Evolutionary conservation across 2,888 invertebrate genomes (phyloP), one percentile per base, ranked within the genome.

Genomic region (Phyllotreta cruciferae): DNA sequence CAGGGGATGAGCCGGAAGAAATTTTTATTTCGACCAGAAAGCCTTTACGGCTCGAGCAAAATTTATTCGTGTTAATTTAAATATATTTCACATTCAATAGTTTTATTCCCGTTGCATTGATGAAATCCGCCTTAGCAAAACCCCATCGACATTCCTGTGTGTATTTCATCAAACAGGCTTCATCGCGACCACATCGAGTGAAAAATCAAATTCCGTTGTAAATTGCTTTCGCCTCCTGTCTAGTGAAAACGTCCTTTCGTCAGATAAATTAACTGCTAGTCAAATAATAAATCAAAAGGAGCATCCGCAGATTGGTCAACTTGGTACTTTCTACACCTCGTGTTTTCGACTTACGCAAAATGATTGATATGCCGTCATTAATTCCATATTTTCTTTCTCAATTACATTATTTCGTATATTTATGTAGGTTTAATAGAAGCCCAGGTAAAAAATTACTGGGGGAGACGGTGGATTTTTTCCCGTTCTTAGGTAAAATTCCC

Each of bases 161-260:
- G 53, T 39, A 39, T 53, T 53, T 38, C 53, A 53, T 53, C 53
- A 39, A 38, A 13, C 14, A 53, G 36, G 13, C 53, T 39, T 13
- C 11, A 38, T 53, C 14, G 53, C 38, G 24, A 53, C 38, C 39
- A 53, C 53, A 38, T 53, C 53, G 13, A 53, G 38, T 53, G 53
- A 53, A 53, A 53, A 53, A 53, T 53, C 53, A 53, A 53, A 53
- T 53, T 53, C 53, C 53, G 14, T 13, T 53, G 53, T 39, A 53
- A 53, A 53, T 53, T 53, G 53, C 53, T 53, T 38, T 38, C 39
- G 53, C 39, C 24, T 38, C 38, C 39, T 53, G 53, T 53, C 53
- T 53, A 53, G 53, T 14, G 53, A 53, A 53, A 38, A 53, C 7
- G 39, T n/a, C 53, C 39, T 53, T 53, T 38, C 53, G 53, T 53